Conservation (phyloP, 2,888 invertebrate species). For the Mimas tiliae region DNA sequence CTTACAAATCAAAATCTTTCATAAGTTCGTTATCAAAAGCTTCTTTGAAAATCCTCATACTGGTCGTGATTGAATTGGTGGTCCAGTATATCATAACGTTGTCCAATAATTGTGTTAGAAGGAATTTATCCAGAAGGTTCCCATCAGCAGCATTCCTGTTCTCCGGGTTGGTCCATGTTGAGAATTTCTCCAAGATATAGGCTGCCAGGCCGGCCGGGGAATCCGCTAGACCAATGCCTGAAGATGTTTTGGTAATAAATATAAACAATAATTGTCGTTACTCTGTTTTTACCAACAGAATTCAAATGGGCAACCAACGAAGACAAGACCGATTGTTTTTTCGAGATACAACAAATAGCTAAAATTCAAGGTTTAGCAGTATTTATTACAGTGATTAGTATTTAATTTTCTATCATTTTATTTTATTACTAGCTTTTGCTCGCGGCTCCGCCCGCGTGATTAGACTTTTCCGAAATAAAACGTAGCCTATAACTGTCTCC, state of each 20-base stretch:
- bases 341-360: no score
- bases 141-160: constrained; percentile 85
- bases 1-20: constrained; percentile 61
- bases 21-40: constrained; percentile 55
- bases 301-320: no score
- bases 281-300: no score
- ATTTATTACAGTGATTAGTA: no score
- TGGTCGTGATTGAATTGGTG: constrained; percentile 74
- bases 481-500: no score
- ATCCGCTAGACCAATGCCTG: constrained; percentile 89
- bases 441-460: no score
- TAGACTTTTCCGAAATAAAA: no score
- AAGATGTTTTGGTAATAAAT: not conserved
- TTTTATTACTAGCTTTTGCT: no score
- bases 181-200: constrained; percentile 95
- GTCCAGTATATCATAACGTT: constrained; percentile 85
- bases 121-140: constrained; percentile 81
- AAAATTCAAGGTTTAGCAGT: no score
- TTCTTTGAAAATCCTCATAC: constrained; percentile 86
- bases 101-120: constrained; percentile 74
- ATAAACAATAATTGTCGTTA: no score
- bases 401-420: no score
- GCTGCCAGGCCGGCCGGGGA: constrained; percentile 94
- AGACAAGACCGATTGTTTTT: no score
- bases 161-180: constrained; percentile 86